Percentiles rank a stretch among this genome's conserved stretches.
Evolutionary conservation across 2,888 invertebrate species (phyloP).

Genomic region (Oscheius sp.): DNA sequence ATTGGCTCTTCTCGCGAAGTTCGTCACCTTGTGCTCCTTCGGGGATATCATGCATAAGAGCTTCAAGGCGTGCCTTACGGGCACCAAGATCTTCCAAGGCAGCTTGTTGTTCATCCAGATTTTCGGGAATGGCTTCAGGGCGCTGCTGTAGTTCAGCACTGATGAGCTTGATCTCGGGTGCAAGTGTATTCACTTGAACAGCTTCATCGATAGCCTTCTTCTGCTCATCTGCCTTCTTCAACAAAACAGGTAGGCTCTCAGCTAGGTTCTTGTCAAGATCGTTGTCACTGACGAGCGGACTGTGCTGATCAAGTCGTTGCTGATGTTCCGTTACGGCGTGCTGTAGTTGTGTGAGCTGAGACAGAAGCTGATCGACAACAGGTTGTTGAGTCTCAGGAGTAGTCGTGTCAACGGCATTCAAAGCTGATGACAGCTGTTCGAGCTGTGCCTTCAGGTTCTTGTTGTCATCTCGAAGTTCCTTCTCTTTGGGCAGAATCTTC

Average conservation of each 20-base stretch:
- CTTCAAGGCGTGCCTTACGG: constrained; percentile 46
- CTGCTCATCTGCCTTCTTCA: constrained; percentile 30
- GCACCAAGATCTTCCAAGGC: constrained; percentile 49
- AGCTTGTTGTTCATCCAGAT: constrained; percentile 47
- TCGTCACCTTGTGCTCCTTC: constrained; percentile 44
- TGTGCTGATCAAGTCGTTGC: neutral
- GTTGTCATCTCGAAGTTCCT: constrained; percentile 6
- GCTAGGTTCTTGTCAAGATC: constrained; percentile 33
- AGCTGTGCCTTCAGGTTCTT: constrained; percentile 5
- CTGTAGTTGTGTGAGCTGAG: neutral
- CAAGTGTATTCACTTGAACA: constrained; percentile 42
- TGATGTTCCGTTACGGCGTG: neutral
- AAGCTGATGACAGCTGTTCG: neutral
- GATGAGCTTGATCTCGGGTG: constrained; percentile 47
- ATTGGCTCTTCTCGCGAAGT: constrained; percentile 50
- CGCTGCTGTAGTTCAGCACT: constrained; percentile 44
- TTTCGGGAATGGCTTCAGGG: constrained; percentile 34
- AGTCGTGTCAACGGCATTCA: neutral
- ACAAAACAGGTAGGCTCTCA: constrained; percentile 4
- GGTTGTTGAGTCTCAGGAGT: constrained; percentile 4
- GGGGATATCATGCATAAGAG: constrained; percentile 43
- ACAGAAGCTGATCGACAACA: neutral
- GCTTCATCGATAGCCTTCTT: constrained; percentile 40
- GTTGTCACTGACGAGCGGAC: constrained; percentile 8
- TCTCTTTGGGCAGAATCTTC: constrained; percentile 15